Base-by-base conservation (phyloP, 1,140 invertebrate genomes). In the Periplaneta americana region DNA sequence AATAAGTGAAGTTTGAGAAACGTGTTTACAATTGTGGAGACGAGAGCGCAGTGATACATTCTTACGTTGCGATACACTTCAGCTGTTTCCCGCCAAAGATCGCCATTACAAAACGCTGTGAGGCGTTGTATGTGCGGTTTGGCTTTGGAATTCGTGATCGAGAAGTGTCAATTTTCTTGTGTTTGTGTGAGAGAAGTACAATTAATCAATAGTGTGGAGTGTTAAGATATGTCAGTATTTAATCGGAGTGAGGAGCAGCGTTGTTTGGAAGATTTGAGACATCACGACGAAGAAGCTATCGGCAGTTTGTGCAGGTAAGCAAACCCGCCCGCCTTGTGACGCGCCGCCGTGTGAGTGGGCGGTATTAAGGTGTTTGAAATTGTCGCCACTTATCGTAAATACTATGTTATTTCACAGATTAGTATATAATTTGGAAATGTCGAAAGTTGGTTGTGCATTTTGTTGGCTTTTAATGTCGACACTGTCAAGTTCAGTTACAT, bases 11-110 rank as follows among this genome's bases (percentile, higher is more conserved):
- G 1, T 80, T 48, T 48, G 1, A 57, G 34, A 48, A 80, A 80
- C 79, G 79, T 80, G 79, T 39, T 80, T 39, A 39, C 34, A 80
- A 39, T n/a, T 74, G 48, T 32, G 48, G 37, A 28, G 79, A 32
- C 37, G 74, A 39, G 18, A 28, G 74, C 81, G 81, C 32, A 81
- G 28, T 75, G 75, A 78, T 81, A 81, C 34, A 11, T 74, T 78
- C n/a, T 57, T 13, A 28, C n/a, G 81, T 81, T 48, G 81, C 31
- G 37, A 66, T 35, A 81, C 34, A 81, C 80, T 91, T 91, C 91
- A 92, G 91, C 91, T 92, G 91, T 92, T 92, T 92, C 91, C 91
- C 91, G 91, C 91, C 91, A 91, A 91, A 89, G 88, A 87, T 87
- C 88, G 89, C 90, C 90, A 91, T 89, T 91, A 90, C 90, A 89